phyloP scores from a whole-genome alignment of 2,113 vertebrate species.

The Thryonomys swinderianus region DNA sequence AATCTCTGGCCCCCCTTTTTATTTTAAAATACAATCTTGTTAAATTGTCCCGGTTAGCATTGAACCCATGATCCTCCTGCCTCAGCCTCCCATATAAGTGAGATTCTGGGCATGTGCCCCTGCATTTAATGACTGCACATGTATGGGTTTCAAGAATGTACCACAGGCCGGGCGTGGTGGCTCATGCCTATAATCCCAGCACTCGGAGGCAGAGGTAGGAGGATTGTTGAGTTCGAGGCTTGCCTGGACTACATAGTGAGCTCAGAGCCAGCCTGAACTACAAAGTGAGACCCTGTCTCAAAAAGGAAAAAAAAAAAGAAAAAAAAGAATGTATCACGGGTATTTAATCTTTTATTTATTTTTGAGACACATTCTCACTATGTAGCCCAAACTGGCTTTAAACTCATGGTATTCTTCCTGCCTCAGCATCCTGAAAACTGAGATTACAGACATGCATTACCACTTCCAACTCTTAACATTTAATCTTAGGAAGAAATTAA shows the following conservation, averaged over 20 bases:
- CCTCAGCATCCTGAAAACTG: not conserved
- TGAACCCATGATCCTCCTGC: not conserved
- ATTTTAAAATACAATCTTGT: not conserved
- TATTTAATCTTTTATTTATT: not conserved
- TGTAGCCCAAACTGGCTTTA: not conserved
- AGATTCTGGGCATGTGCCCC: not conserved
- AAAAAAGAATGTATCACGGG: too few relatives aligned
- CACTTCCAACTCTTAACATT: not conserved
- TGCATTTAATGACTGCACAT: not conserved
- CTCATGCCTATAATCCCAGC: too few relatives aligned
- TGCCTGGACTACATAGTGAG: too few relatives aligned
- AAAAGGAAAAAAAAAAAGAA: too few relatives aligned
- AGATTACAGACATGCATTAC: not conserved
- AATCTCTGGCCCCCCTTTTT: not conserved
- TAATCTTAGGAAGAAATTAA: slow-evolving; percentile 29
- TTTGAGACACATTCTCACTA: not conserved
- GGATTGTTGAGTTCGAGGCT: too few relatives aligned
- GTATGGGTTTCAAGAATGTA: not conserved
- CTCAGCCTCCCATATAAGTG: not conserved
- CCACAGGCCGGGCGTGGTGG: too few relatives aligned
- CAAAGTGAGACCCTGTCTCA: too few relatives aligned
- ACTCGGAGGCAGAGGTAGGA: too few relatives aligned
- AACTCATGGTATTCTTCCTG: not conserved
- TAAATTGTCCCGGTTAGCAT: not conserved
- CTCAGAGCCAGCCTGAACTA: too few relatives aligned